These are phyloP conservation scores for Pangasius larnaudii DNA, from an alignment of 2,797 vertebrate genomes.

Conservation along the genomic window DNA sequence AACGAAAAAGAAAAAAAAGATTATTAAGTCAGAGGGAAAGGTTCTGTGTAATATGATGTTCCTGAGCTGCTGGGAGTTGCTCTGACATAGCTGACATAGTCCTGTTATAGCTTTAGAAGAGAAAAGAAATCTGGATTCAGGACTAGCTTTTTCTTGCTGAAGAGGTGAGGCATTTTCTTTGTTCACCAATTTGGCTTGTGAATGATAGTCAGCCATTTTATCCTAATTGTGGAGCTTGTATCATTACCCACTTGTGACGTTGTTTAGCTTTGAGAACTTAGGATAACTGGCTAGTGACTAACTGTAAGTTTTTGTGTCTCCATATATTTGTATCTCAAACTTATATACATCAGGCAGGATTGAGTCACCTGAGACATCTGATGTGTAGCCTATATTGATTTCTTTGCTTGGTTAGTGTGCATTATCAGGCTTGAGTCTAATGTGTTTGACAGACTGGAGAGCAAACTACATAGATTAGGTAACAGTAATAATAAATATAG, in stretches of 20 bases:
- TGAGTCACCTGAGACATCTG: not conserved
- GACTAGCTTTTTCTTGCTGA: not conserved
- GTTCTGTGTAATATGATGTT: not conserved
- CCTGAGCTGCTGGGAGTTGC: not conserved
- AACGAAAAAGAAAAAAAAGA: not conserved
- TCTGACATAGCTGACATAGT: not conserved
- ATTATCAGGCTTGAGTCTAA: not conserved
- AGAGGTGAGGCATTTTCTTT: not conserved
- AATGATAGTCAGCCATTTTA: not conserved
- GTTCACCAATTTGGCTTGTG: not conserved
- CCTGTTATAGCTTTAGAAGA: not conserved
- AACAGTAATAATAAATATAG: not conserved
- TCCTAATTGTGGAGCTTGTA: not conserved
- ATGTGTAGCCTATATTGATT: not conserved
- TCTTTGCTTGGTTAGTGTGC: not conserved
- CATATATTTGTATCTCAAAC: not conserved
- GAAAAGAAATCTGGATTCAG: not conserved
- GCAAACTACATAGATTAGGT: not conserved
- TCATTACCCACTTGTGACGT: not conserved
- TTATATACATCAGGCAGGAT: not conserved
- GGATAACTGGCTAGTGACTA: not conserved
- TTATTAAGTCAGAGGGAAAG: not conserved
- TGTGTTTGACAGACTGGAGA: not conserved
- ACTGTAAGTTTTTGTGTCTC: not conserved
- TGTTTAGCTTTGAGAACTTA: not conserved